A percentile compares a stretch with the other conserved stretches of the same genome.
Conservation (phyloP, 2,797 vertebrate genomes). For the Fringilla coelebs region DNA sequence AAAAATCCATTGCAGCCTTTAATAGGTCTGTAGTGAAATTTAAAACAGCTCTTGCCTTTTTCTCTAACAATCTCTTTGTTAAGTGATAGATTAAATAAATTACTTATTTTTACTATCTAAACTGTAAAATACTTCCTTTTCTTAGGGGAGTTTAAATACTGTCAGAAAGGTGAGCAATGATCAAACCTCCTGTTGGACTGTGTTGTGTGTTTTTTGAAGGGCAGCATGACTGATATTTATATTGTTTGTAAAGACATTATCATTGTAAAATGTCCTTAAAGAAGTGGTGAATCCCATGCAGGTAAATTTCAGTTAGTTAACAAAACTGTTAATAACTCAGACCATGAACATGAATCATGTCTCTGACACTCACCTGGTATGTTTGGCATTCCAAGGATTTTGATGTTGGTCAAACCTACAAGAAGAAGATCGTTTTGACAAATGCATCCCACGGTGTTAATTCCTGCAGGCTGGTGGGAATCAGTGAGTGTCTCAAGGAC, state of each 20-base stretch:
- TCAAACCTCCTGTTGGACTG: not conserved
- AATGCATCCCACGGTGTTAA: slow-evolving; percentile 83
- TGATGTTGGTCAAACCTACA: slow-evolving; percentile 86
- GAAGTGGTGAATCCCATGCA: not conserved
- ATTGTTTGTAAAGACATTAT: not conserved
- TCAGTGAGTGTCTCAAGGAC: slow-evolving; percentile 80
- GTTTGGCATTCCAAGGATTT: slow-evolving; percentile 82
- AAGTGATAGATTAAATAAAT: not conserved
- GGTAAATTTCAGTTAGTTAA: not conserved
- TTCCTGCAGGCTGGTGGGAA: slow-evolving; percentile 80
- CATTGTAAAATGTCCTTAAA: not conserved
- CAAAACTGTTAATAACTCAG: not conserved
- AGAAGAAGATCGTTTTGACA: slow-evolving; percentile 84
- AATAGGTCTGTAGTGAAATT: not conserved
- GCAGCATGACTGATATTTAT: not conserved
- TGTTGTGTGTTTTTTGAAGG: not conserved
- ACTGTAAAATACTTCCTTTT: not conserved
- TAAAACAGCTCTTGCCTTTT: not conserved
- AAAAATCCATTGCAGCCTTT: not conserved
- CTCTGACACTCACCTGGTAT: not conserved
- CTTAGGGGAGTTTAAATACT: not conserved
- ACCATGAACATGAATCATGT: not conserved
- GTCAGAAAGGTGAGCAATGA: not conserved
- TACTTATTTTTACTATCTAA: not conserved
- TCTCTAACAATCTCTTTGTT: not conserved